phyloP scores from a whole-genome alignment of 1,140 invertebrate genomes.

The Plectrocnemia conspersa region DNA sequence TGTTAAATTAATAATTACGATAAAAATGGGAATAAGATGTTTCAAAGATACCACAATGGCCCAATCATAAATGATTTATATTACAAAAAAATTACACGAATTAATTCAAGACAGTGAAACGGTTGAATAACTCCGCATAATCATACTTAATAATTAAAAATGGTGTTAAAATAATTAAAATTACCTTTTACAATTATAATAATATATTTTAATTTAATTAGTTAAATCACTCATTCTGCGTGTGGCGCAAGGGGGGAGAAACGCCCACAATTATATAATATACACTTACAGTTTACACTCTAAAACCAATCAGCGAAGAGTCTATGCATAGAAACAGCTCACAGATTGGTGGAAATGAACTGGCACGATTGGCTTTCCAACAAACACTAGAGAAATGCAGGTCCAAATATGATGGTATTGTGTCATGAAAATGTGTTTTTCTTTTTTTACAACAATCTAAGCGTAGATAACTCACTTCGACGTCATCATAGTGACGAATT shows the following conservation, averaged over 20 bases:
- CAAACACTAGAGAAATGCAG: slow-evolving; percentile 56
- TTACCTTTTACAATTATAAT: slow-evolving; percentile 36
- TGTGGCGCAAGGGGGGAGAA: slow-evolving; percentile 27
- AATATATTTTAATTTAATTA: slow-evolving; percentile 33
- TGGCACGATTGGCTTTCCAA: slow-evolving; percentile 35
- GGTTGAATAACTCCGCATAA: slow-evolving; percentile 27
- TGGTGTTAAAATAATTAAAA: slow-evolving; percentile 37
- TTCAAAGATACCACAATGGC: background rate
- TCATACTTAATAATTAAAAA: slow-evolving; percentile 35
- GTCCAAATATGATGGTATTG: slow-evolving; percentile 54
- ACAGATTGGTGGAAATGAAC: slow-evolving; percentile 31
- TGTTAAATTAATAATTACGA: slow-evolving; percentile 33
- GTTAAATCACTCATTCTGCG: slow-evolving; percentile 36
- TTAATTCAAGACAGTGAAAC: slow-evolving; percentile 21
- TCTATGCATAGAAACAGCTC: slow-evolving; percentile 32
- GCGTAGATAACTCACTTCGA: slow-evolving; percentile 75
- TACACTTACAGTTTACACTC: slow-evolving; percentile 36
- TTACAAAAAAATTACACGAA: slow-evolving; percentile 36
- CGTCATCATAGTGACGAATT: slow-evolving; percentile 99
- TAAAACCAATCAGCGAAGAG: slow-evolving; percentile 32
- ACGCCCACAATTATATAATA: slow-evolving; percentile 34
- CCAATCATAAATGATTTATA: slow-evolving; percentile 27
- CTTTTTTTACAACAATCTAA: slow-evolving; percentile 45
- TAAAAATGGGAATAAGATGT: slow-evolving; percentile 27
- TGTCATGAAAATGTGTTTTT: slow-evolving; percentile 55